A percentile compares a stretch with the other conserved stretches of the same genome.
Conservation (phyloP, 2,113 vertebrate genomes). For the Muntiacus reevesi region DNA sequence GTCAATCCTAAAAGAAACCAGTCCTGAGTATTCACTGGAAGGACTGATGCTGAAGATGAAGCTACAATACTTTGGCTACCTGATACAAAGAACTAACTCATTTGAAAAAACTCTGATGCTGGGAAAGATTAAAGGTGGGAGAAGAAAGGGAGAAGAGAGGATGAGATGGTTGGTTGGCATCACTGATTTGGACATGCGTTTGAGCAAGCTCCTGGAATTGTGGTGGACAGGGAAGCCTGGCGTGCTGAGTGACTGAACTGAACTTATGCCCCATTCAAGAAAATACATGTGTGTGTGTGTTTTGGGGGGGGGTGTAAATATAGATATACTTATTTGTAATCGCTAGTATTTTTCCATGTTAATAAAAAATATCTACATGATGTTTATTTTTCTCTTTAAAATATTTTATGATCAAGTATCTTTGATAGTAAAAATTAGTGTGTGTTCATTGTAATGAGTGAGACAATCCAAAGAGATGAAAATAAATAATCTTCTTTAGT, state of each 20-base stretch:
- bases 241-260: neutral
- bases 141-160: neutral
- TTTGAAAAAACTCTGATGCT: neutral
- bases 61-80: neutral
- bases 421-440: neutral
- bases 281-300: neutral
- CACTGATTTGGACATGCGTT: neutral
- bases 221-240: neutral
- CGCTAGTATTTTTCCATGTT: neutral
- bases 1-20: neutral
- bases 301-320: neutral
- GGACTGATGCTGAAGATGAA: neutral
- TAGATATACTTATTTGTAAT: neutral
- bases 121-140: neutral
- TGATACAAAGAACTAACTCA: neutral
- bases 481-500: neutral
- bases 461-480: neutral
- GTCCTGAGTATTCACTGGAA: neutral
- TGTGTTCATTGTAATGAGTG: neutral
- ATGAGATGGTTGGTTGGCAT: neutral
- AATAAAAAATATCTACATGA: neutral
- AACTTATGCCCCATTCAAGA: neutral
- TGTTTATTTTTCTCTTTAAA: neutral
- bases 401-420: neutral
- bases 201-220: neutral